phyloP scores from a whole-genome alignment of 2,113 vertebrate species.

The Gopherus evgoodei region DNA sequence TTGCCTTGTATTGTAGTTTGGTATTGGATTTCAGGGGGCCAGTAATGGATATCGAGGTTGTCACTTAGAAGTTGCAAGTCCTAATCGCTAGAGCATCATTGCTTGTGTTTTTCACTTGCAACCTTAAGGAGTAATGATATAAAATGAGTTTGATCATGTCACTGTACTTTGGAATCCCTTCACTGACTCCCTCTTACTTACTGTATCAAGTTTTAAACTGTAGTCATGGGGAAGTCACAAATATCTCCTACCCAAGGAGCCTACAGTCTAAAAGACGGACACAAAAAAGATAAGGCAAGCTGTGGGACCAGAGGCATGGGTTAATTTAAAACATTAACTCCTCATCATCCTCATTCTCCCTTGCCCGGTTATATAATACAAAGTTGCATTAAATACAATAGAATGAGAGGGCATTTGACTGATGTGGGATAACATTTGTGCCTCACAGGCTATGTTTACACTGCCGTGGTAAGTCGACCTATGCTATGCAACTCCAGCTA shows the following conservation, averaged over 20 bases:
- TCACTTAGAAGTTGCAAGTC: background rate
- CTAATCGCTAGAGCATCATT: background rate
- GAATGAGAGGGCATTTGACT: background rate
- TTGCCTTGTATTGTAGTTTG: background rate
- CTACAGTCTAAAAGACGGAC: accelerated
- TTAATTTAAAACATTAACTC: background rate
- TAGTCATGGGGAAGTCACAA: background rate
- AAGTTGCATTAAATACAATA: background rate
- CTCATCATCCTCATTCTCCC: background rate
- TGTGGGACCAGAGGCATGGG: background rate
- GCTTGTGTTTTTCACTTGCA: background rate
- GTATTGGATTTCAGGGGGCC: background rate
- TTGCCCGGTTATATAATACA: too few species aligned
- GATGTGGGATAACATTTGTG: background rate
- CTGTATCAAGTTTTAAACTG: background rate
- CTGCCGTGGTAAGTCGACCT: too few species aligned
- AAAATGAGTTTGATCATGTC: accelerated
- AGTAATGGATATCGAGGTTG: background rate
- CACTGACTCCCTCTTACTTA: background rate
- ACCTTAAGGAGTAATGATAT: background rate
- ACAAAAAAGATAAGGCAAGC: accelerated
- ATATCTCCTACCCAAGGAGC: background rate
- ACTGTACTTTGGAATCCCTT: accelerated
- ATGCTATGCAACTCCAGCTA: too few species aligned
- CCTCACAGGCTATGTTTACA: background rate